A percentile compares a stretch with the other conserved stretches of the same genome.
phyloP scores from a whole-genome alignment of 2,113 vertebrate genomes.

The Esox niger region DNA sequence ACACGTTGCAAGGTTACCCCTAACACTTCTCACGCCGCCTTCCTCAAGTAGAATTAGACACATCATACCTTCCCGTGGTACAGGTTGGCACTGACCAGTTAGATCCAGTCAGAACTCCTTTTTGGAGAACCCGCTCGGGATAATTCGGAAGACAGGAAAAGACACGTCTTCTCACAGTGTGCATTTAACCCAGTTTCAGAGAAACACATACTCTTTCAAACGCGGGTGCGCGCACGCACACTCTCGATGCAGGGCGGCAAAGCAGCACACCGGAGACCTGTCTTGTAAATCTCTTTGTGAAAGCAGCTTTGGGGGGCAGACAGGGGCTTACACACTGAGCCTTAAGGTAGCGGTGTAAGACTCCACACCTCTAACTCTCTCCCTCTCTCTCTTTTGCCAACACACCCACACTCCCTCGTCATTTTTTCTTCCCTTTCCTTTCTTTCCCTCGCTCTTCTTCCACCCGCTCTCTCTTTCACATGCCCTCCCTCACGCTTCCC shows the following conservation, averaged over 20 bases:
- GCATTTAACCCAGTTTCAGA: constrained; percentile 24
- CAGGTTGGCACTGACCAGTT: constrained; percentile 42
- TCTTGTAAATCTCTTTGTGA: constrained; percentile 80
- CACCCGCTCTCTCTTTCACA: constrained; percentile 4
- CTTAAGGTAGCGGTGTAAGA: constrained; percentile 67
- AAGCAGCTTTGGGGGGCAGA: constrained; percentile 77
- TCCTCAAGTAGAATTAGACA: constrained; percentile 41
- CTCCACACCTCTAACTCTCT: constrained; percentile 45
- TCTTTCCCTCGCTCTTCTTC: constrained; percentile 39
- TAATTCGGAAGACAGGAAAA: constrained; percentile 39
- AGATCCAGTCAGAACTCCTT: constrained; percentile 39
- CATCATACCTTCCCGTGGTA: constrained; percentile 50
- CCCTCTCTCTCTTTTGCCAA: neutral
- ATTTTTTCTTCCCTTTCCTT: constrained; percentile 16
- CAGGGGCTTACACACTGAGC: constrained; percentile 74
- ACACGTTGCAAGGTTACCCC: too few species aligned
- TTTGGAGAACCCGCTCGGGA: constrained; percentile 48
- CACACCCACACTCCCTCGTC: constrained; percentile 12
- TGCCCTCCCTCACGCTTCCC: neutral
- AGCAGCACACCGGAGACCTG: constrained; percentile 72
- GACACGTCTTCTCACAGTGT: constrained; percentile 15
- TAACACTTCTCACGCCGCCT: constrained; percentile 13
- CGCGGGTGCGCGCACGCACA: constrained; percentile 23
- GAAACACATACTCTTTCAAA: constrained; percentile 16
- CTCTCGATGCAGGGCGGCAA: constrained; percentile 67